Evolutionary conservation across 2,888 invertebrate genomes (phyloP), one percentile per base, ranked within the genome.

Genomic region (Dryocosmus kuriphilus): DNA sequence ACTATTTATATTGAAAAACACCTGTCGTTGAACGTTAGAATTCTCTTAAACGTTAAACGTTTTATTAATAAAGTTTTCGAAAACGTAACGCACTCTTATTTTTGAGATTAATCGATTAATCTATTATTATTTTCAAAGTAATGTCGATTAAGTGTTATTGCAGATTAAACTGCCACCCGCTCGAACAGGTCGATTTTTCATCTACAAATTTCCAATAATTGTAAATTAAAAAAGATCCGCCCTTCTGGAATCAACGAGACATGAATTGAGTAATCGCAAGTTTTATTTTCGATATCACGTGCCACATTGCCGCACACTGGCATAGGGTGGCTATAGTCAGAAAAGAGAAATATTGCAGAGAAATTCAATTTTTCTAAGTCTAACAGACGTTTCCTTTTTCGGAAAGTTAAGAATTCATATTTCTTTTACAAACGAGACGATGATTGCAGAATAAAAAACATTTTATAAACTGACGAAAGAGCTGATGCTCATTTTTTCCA

Each of bases 261-360:
- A 86, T 86, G 86, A 88, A 88, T 88, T 83, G 83, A 88, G 83
- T 86, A 88, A 86, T 86, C 84, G 85, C 84, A 86, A 84, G 77
- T 80, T 77, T 65, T 79, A n/a, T 79, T 81, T 79, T 75, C 83
- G 84, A 86, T 90, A 90, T 91, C 90, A 91, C 90, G 89, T 90
- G 90, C 90, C 91, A 90, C 90, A 83, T 89, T 89, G 90, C 89
- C 81, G 6, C 35, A n/a, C 5, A 74, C 80, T 85, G 89, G 89
- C 89, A 88, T 87, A 90, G 89, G 89, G 90, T 90, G 89, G 90
- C 90, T 76, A 9, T 71, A 71, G 67, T 67, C n/a, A 67, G 51
- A 51, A 71, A 9, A 71, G 51, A 16, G 19, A 46, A 55, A 55
- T 22, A 2, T 57, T 24, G 14, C 16, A 24, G 1, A 57, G 5